Evolutionary conservation across 2,797 vertebrate genomes (phyloP).

Genomic region (Merluccius polli): DNA sequence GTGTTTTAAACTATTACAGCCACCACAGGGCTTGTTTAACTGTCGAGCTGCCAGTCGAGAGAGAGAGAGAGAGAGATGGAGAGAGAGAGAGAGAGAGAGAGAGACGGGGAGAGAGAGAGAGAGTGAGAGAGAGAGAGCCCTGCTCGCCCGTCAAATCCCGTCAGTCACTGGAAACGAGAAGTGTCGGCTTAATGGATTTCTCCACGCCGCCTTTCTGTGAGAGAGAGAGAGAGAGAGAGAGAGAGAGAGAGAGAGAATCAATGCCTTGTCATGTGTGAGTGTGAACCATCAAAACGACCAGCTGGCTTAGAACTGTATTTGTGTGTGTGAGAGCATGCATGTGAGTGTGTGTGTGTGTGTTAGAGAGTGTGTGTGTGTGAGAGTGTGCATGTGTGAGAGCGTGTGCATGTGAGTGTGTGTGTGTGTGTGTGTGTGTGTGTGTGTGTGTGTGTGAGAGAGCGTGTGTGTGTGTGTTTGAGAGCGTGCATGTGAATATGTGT

Average conservation of each 20-base stretch:
- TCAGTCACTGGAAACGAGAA: constrained; percentile 99
- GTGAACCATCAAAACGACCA: constrained; percentile 86
- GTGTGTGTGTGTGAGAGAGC: constrained; percentile 59
- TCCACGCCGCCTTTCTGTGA: constrained; percentile 83
- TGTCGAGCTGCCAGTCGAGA: constrained; percentile 98
- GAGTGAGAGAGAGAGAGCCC: constrained; percentile 96
- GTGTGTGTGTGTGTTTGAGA: constrained; percentile 5
- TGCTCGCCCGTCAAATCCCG: constrained; percentile 91
- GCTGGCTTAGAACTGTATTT: constrained; percentile 88
- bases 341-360: constrained; percentile 20
- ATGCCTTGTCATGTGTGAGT: constrained; percentile 95
- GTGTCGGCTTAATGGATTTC: constrained; percentile 99
- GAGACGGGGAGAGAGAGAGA: constrained; percentile 84
- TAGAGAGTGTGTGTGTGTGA: too few species aligned
- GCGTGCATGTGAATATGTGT: constrained; percentile 53
- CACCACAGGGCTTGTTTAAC: constrained; percentile 99
- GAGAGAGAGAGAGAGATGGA: constrained; percentile 82
- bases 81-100: constrained; percentile 85
- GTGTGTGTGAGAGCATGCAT: constrained; percentile 56
- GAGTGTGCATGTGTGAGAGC: constrained; percentile 9
- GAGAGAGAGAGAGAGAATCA: constrained; percentile 87
- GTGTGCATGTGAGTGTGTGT: constrained; percentile 22
- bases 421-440: constrained; percentile 63
- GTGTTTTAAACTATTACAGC: constrained; percentile 99
- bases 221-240: constrained; percentile 61